Evolutionary conservation across 2,888 invertebrate species (phyloP), one percentile per base, ranked within the genome.

Genomic region (Slavum lentiscoides): DNA sequence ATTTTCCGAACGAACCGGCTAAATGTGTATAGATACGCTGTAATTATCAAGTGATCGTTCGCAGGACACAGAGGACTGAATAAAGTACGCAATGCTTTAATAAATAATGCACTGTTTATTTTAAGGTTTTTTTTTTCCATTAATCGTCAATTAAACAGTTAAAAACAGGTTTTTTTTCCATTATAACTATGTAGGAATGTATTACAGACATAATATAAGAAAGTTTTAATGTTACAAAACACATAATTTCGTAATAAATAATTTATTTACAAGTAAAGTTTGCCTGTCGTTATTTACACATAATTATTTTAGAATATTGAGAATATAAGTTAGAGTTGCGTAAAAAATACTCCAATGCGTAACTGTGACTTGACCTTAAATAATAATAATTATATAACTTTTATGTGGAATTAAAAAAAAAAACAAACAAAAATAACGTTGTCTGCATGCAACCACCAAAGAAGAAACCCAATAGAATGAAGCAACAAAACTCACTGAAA

Each of bases 401-500:
- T 64, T 69, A 62, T 21, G 64, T 75, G 66, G 66, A 75, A 80
- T 69, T 62, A 80, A 80, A 80, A 80, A 70, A 37, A 77, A 80
- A 80, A 80, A 77, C 64, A 80, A 80, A 80, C 62, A 37, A 77
- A 80, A 80, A 80, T 69, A 69, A 80, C 55, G 69, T 70, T 70
- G 70, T 80, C 62, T 70, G 70, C 77, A 80, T 80, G 77, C 77
- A 80, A 80, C 77, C 77, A 80, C 53, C 70, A 80, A 80, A 80
- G 77, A 80, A 80, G 77, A 70, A 80, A 70, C 77, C 77, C 77
- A 80, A 70, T 77, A 77, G 76, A 77, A 77, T 55, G 77, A 80
- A 80, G 77, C 77, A 70, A 80, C 77, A 80, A 77, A 80, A 80
- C 77, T 80, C 77, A 80, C 77, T 80, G 77, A 80, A 80, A 80